phyloP scores from a whole-genome alignment of 2,113 vertebrate species.

The Malurus melanocephalus region DNA sequence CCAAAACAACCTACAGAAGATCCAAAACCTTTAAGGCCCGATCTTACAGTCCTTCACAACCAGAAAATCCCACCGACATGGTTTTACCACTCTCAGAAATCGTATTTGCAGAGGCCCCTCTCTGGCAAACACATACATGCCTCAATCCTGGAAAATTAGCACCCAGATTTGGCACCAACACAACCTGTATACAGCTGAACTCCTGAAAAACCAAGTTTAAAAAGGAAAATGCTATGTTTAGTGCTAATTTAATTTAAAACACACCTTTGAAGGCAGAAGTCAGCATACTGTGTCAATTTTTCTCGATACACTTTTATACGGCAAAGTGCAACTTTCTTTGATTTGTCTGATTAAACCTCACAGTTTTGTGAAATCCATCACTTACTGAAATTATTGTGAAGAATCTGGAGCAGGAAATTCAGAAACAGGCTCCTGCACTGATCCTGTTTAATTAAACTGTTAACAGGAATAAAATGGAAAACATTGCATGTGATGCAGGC shows the following conservation, averaged over 20 bases:
- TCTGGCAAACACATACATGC: not conserved
- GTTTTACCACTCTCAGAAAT: not conserved
- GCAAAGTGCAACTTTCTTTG: not conserved
- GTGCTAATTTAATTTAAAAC: not conserved
- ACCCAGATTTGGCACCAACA: constrained; percentile 3
- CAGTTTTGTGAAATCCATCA: not conserved
- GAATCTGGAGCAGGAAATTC: not conserved
- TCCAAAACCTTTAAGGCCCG: not conserved
- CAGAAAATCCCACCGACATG: not conserved
- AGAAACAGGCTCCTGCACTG: not conserved
- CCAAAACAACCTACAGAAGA: not conserved
- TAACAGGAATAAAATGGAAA: not conserved
- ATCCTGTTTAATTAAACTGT: not conserved
- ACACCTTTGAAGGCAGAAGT: not conserved
- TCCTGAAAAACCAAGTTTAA: not conserved
- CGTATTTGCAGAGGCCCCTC: not conserved
- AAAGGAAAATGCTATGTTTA: not conserved
- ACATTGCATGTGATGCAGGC: not conserved
- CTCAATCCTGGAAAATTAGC: not conserved
- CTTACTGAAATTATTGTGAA: not conserved
- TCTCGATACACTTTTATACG: not conserved
- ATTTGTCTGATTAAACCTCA: not conserved
- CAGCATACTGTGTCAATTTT: not conserved
- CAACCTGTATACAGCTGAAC: not conserved
- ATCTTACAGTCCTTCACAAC: not conserved